These are phyloP conservation scores for Lampropteryx suffumata DNA, from an alignment of 2,888 invertebrate species.

Conservation along the genomic window DNA sequence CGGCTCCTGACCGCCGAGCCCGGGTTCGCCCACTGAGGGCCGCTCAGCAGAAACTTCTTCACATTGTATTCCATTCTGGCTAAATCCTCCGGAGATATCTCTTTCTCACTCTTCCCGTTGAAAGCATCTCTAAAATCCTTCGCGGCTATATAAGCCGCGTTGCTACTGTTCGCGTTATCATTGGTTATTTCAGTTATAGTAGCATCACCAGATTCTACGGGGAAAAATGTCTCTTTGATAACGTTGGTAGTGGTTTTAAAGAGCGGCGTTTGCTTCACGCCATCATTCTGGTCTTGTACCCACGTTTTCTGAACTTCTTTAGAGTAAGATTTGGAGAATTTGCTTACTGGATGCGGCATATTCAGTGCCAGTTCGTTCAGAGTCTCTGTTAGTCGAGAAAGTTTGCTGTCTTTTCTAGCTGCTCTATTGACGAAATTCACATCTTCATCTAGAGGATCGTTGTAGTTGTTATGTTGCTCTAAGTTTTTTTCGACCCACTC, in stretches of 20 bases:
- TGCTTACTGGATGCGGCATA: slow-evolving; percentile 78
- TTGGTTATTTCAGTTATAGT: slow-evolving; percentile 64
- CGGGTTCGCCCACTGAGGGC: slow-evolving; percentile 68
- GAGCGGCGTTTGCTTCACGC: slow-evolving; percentile 37
- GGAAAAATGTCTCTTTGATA: slow-evolving; percentile 73
- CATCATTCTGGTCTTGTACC: slow-evolving; percentile 50
- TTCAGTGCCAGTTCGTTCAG: slow-evolving; percentile 73
- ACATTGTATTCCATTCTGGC: slow-evolving; percentile 90
- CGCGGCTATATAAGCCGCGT: slow-evolving; percentile 50
- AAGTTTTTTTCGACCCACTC: slow-evolving; percentile 90
- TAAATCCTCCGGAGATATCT: slow-evolving; percentile 82
- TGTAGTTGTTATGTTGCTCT: slow-evolving; percentile 74
- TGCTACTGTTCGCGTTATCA: slow-evolving; percentile 56
- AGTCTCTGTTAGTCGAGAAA: slow-evolving; percentile 68
- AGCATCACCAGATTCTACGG: slow-evolving; percentile 66
- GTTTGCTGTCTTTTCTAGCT: slow-evolving; percentile 62
- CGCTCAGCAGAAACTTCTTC: slow-evolving; percentile 87
- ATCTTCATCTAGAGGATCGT: slow-evolving; percentile 72
- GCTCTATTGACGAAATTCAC: slow-evolving; percentile 59
- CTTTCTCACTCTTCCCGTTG: slow-evolving; percentile 61
- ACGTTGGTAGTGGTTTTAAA: slow-evolving; percentile 57
- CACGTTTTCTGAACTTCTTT: slow-evolving; percentile 60
- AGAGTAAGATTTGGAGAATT: slow-evolving; percentile 64
- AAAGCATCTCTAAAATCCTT: slow-evolving; percentile 56
- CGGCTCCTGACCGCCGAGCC: slow-evolving; percentile 61